Evolutionary conservation across 2,113 vertebrate species (phyloP).

Genomic region (Leucoraja erinaceus): DNA sequence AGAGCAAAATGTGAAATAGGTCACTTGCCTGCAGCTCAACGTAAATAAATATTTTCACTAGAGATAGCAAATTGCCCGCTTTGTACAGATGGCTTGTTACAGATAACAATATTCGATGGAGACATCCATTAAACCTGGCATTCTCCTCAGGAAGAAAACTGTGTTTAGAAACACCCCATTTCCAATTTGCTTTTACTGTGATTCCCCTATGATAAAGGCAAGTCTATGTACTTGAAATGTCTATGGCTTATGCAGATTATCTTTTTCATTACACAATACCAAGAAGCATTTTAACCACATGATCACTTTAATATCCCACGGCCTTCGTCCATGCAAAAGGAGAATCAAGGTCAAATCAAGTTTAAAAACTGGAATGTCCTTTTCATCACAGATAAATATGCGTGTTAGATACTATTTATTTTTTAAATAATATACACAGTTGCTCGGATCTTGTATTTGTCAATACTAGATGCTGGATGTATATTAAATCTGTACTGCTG

Average conservation of each 20-base stretch:
- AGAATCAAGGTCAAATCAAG: slow-evolving; percentile 16
- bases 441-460: background rate
- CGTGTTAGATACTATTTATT: background rate
- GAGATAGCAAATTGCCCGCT: background rate
- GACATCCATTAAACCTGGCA: background rate
- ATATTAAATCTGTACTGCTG: slow-evolving; percentile 52
- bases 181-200: background rate
- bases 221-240: background rate
- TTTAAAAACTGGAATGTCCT: background rate
- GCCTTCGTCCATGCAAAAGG: slow-evolving; percentile 13
- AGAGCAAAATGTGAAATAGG: background rate
- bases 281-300: background rate
- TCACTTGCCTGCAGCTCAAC: background rate
- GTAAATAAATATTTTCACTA: background rate
- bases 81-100: background rate
- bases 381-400: background rate
- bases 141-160: background rate
- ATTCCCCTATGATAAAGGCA: background rate
- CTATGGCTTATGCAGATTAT: background rate
- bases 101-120: background rate
- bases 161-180: background rate
- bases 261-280: slow-evolving; percentile 22
- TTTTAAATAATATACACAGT: background rate
- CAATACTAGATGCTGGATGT: background rate
- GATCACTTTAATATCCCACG: slow-evolving; percentile 7